Evolutionary conservation across 2,888 invertebrate genomes (phyloP), one percentile per base, ranked within the genome.

Genomic region (Flexamia atlantica): DNA sequence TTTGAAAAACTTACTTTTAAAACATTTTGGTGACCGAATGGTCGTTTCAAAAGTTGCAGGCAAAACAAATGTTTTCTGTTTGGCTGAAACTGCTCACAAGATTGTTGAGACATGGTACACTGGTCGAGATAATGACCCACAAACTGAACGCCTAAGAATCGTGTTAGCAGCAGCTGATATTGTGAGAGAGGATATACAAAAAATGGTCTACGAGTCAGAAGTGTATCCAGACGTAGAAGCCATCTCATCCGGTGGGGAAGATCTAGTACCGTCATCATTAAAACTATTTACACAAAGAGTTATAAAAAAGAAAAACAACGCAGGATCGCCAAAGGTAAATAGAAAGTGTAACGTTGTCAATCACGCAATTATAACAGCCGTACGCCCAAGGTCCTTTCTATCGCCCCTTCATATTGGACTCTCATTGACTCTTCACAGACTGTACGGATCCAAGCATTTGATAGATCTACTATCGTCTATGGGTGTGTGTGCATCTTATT

Each of bases 121-220:
- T 84, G 87, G 87, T 70, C 87, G 86, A 86, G 86, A 86, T 86
- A 83, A 85, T 85, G 87, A 88, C 82, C 32, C 70, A 76, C 32
- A 42, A 14, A 57, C 72, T 30, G 88, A 89, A 86, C 86, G 88
- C 84, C 81, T 80, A 83, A 87, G 88, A 87, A 88, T 89, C 82
- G 87, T 89, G 84, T 80, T 87, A 85, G 87, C 87, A 85, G 89
- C 89, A 85, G 88, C 89, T 83, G 87, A 86, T 84, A 88, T 89
- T 84, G 85, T 89, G 85, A 84, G 85, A 84, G 87, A 89, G 86
- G 88, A 89, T 87, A 88, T 89, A n/a, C n/a, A n/a, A n/a, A n/a
- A 60, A 85, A 87, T 85, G 86, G 85, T 87, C 81, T 88, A 88
- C 85, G 87, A 88, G 80, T 86, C 84, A 57, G 86, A 85, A 85